These are phyloP conservation scores for Chaitophorus viminalis DNA, from an alignment of 2,888 invertebrate species.

Conservation along the genomic window DNA sequence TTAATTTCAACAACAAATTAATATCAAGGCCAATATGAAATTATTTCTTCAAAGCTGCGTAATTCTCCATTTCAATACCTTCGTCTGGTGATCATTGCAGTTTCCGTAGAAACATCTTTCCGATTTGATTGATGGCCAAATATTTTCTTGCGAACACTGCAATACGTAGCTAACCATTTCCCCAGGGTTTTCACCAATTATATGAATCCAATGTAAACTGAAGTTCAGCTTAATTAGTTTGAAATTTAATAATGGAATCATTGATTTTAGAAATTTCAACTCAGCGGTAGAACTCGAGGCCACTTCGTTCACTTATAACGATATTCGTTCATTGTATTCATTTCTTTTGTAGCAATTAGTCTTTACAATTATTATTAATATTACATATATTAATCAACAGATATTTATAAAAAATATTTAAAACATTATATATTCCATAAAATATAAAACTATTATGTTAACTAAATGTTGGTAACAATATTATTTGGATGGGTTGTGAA, in stretches of 20 bases:
- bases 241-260: not conserved
- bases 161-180: not conserved
- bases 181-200: not conserved
- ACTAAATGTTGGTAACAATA: too few relatives aligned
- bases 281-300: not conserved
- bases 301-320: not conserved
- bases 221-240: not conserved
- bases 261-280: not conserved
- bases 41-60: too few relatives aligned
- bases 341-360: not conserved
- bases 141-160: not conserved
- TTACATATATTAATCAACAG: too few relatives aligned
- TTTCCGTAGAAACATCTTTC: not conserved
- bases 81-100: not conserved
- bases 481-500: too few relatives aligned
- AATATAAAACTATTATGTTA: too few relatives aligned
- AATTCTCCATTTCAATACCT: not conserved
- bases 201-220: not conserved
- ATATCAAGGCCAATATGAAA: too few relatives aligned
- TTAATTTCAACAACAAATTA: too few relatives aligned
- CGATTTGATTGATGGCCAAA: not conserved
- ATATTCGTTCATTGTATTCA: not conserved
- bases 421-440: too few relatives aligned
- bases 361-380: too few relatives aligned
- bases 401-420: too few relatives aligned